Evolutionary conservation across 2,797 vertebrate species (phyloP).

Genomic region (Mergus octosetaceus): DNA sequence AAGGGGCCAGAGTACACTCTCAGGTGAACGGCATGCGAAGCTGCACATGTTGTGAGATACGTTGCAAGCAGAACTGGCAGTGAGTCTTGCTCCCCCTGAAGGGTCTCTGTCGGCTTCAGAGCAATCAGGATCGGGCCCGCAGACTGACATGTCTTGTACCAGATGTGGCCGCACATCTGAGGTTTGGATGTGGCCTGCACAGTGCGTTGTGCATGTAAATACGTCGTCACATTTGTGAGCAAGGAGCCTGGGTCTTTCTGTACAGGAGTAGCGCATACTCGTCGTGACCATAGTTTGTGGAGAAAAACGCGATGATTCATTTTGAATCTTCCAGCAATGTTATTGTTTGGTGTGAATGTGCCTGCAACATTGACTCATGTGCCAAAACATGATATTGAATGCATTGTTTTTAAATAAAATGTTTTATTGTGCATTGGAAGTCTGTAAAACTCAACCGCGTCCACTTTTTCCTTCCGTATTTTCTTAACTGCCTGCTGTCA

Average conservation of each 20-base stretch:
- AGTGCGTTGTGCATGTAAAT: slow-evolving; percentile 18
- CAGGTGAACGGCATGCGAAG: not conserved
- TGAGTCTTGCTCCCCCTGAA: not conserved
- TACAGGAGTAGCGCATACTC: not conserved
- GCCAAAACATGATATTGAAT: slow-evolving; percentile 74
- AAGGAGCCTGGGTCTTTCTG: not conserved
- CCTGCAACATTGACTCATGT: slow-evolving; percentile 74
- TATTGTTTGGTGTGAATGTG: slow-evolving; percentile 70
- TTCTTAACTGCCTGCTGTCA: not conserved
- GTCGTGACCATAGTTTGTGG: slow-evolving; percentile 28
- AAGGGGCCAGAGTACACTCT: slow-evolving; percentile 22
- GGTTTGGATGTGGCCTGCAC: not conserved
- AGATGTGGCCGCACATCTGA: not conserved
- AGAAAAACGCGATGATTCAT: slow-evolving; percentile 4
- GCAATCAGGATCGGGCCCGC: not conserved
- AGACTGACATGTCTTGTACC: not conserved
- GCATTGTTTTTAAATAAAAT: slow-evolving; percentile 80
- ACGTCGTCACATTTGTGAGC: slow-evolving; percentile 8
- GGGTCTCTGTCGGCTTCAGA: accelerated
- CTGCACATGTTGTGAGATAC: not conserved
- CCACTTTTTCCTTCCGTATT: not conserved
- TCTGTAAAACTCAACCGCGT: not conserved
- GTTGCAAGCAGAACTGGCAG: not conserved
- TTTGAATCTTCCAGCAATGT: slow-evolving; percentile 28
- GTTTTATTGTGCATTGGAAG: slow-evolving; percentile 72